These are phyloP conservation scores for Drosophila kambysellisi DNA, from an alignment of 2,888 invertebrate species.

Conservation along the genomic window DNA sequence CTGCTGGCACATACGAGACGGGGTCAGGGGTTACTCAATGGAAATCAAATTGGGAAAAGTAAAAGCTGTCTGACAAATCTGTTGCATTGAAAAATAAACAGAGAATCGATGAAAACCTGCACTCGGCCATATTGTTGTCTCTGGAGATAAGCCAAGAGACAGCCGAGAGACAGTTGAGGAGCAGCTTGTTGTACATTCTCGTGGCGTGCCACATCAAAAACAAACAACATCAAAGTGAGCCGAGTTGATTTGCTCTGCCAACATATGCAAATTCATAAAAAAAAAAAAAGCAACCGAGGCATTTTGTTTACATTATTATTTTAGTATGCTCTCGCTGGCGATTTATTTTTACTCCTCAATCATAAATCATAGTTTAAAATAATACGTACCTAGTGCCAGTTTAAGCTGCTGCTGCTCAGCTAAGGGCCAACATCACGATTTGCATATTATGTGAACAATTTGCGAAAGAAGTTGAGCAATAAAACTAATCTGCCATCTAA, in stretches of 20 bases:
- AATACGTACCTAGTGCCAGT: constrained; percentile 24
- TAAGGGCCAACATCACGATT: constrained; percentile 65
- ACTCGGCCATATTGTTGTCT: constrained; percentile 22
- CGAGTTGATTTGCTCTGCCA: constrained; percentile 45
- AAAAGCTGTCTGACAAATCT: constrained; percentile 49
- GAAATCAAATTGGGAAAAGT: constrained; percentile 52
- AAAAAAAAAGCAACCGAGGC: background rate
- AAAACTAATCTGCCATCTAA: constrained; percentile 79
- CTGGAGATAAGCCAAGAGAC: constrained; percentile 31
- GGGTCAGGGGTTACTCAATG: constrained; percentile 64
- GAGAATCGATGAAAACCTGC: background rate
- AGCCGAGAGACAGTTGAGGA: constrained; percentile 9
- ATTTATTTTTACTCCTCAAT: constrained; percentile 10
- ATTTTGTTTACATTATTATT: constrained; percentile 24
- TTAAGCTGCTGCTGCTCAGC: constrained; percentile 8
- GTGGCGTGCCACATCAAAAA: constrained; percentile 53
- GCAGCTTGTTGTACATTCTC: constrained; percentile 47
- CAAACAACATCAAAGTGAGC: constrained; percentile 57
- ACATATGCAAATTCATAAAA: constrained; percentile 57
- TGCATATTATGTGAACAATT: constrained; percentile 78
- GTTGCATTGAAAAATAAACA: constrained; percentile 30
- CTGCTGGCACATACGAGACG: constrained; percentile 39
- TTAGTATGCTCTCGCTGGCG: background rate
- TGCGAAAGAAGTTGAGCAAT: constrained; percentile 73
- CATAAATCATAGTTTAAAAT: constrained; percentile 60